Evolutionary conservation across 2,113 vertebrate genomes (phyloP).

Genomic region (Todiramphus chloris): DNA sequence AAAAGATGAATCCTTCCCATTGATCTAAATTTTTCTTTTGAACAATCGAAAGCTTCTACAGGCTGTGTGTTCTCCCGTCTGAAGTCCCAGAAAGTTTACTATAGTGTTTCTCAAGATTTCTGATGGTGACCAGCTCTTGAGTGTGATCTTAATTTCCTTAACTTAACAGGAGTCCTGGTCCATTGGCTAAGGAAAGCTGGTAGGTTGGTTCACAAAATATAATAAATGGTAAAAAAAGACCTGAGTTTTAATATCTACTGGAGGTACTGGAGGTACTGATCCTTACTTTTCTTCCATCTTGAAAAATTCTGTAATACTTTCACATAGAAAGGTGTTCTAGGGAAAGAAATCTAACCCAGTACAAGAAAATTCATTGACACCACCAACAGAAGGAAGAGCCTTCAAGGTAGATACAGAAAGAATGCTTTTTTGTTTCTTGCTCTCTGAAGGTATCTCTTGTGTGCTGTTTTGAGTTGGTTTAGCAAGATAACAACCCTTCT

Average conservation of each 20-base stretch:
- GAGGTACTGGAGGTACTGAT: neutral
- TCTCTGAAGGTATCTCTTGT: neutral
- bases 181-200: neutral
- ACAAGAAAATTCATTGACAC: neutral
- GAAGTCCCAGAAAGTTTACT: neutral
- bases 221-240: neutral
- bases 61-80: neutral
- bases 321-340: neutral
- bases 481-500: neutral
- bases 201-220: neutral
- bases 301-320: neutral
- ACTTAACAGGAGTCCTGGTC: neutral
- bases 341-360: neutral
- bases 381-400: neutral
- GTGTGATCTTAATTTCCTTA: neutral
- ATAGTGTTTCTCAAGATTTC: neutral
- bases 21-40: neutral
- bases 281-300: neutral
- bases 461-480: neutral
- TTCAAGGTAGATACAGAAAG: neutral
- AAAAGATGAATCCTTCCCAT: neutral
- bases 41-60: neutral
- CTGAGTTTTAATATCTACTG: neutral
- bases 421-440: neutral
- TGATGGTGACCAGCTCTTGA: neutral